A percentile compares a stretch with the other conserved stretches of the same genome.
phyloP scores from a whole-genome alignment of 2,797 vertebrate genomes.

The Ptychobarbus kaznakovi region DNA sequence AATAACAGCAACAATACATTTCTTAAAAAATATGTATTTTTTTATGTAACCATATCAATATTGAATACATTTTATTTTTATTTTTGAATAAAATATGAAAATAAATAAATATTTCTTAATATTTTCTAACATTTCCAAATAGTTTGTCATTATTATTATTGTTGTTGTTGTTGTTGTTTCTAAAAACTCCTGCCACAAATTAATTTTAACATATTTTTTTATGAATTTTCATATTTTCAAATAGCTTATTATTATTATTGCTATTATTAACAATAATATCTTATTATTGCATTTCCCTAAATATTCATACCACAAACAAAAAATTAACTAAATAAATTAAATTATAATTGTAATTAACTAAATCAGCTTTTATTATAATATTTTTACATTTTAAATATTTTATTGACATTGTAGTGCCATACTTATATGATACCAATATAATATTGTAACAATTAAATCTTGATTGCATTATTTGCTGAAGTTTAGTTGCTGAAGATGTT shows the following conservation, averaged over 20 bases:
- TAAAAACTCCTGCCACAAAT: not conserved
- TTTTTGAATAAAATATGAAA: no score
- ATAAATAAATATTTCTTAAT: no score
- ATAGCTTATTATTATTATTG: not conserved
- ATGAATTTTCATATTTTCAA: not conserved
- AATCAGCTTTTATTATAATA: not conserved
- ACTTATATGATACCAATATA: not conserved
- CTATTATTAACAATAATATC: not conserved
- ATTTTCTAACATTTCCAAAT: not conserved
- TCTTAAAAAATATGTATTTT: not conserved
- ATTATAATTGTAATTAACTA: not conserved
- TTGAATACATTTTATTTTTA: no score
- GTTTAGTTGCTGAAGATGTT: not conserved
- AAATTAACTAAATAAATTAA: not conserved
- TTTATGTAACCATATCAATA: not conserved
- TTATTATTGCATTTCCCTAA: not conserved
- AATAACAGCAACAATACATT: not conserved
- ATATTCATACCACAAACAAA: not conserved
- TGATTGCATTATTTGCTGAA: not conserved
- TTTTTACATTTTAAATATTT: not conserved
- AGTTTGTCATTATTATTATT: not conserved
- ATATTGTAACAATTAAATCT: not conserved
- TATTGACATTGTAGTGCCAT: not conserved
- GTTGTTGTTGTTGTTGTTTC: not conserved
- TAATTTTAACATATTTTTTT: not conserved